Base-by-base conservation (phyloP, 2,797 vertebrate species). In the Lemur catta region DNA sequence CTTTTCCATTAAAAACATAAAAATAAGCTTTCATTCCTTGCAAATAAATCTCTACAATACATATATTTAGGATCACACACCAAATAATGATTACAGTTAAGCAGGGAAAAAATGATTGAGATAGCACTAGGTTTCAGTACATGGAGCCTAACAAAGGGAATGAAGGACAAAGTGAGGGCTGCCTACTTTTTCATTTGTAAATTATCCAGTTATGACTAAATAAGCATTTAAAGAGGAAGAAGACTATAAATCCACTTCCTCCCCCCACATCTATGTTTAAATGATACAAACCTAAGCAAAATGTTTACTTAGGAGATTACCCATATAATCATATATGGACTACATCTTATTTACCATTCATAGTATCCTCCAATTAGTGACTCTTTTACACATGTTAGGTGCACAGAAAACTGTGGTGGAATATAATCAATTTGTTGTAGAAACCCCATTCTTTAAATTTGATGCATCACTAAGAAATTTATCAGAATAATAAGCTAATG, bases 1-100 rank as follows among this genome's bases (percentile, higher is more conserved):
- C 91, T 94, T 97, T 97, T 97, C 85, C 87, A 97, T 92, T 97
- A 97, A 97, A 97, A 88, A 97, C 92, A 97, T 96, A 94, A 96
- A 79, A 95, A 93, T 89, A 96, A 17, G 43, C 69, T 97, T 95
- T 97, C 63, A 97, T 67, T 61, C 0, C 79, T 91, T 63, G 17
- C 78, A 98, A 98, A 94, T 93, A 97, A 95, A 61, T 67, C 41
- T 55, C 91, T 55, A 96, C 3, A 94, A 87, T 93, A 94, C 61
- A 75, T 72, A 96, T 87, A 98, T 96, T 96, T 96, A 92, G 69
- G 81, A 97, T 97, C 94, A 96, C 97, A 95, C 81, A 96, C 48
- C 87, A 96, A 96, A 89, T 52, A 93, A n/a, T n/a, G 55, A 86
- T 96, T 91, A 89, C 18, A 97, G 88, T 84, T 86, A 95, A 97